These are phyloP conservation scores for Synergus gifuensis DNA, from an alignment of 2,888 invertebrate species.

Conservation along the genomic window DNA sequence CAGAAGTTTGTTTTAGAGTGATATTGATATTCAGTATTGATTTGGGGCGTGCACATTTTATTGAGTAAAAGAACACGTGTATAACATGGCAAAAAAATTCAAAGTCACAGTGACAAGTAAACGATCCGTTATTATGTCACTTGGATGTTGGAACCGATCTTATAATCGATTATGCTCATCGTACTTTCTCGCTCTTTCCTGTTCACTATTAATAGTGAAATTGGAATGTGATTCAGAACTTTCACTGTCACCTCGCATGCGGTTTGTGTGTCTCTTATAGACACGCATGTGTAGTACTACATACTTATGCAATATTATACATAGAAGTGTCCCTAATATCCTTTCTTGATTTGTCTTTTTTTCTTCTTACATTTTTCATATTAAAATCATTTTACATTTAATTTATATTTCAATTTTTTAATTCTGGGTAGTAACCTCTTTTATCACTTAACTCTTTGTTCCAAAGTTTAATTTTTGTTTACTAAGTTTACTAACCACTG, in stretches of 20 bases:
- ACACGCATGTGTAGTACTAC: conserved; percentile 55
- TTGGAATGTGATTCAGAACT: conserved; percentile 70
- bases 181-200: conserved; percentile 59
- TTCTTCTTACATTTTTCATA: neutral
- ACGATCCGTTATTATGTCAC: conserved; percentile 48
- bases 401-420: neutral
- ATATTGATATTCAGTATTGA: neutral
- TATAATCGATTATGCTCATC: conserved; percentile 59
- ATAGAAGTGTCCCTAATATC: conserved; percentile 36
- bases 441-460: too few relatives aligned
- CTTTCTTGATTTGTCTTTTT: neutral
- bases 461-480: conserved; percentile 2
- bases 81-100: conserved; percentile 15
- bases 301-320: conserved; percentile 52
- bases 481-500: neutral
- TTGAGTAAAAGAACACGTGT: neutral
- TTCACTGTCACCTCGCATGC: conserved; percentile 72
- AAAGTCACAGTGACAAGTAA: conserved; percentile 40
- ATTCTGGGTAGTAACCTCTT: too few relatives aligned
- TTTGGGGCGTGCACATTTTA: neutral
- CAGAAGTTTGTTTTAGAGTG: neutral
- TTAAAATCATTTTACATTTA: neutral
- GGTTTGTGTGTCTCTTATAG: conserved; percentile 47
- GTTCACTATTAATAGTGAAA: conserved; percentile 64
- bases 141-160: conserved; percentile 48